Evolutionary conservation across 2,888 invertebrate genomes (phyloP), one percentile per base, ranked within the genome.

Genomic region (Epinotia ramella): DNA sequence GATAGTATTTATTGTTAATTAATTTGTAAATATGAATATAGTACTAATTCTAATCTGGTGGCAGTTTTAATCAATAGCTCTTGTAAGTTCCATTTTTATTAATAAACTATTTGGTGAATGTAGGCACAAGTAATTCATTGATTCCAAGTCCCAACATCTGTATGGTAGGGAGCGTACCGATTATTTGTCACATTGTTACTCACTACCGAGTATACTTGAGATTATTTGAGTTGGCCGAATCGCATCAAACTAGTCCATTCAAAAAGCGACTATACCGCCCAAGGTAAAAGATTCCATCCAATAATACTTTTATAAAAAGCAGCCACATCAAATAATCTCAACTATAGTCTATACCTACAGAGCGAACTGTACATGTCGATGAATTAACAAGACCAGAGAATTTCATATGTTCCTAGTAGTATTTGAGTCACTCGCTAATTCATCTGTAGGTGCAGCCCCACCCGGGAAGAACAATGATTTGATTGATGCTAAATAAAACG

Each of bases 401-500:
- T 33, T 33, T 6, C 33, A 6, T 33, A 33, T 33, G 33, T 33
- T 33, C 33, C 4, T 33, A 33, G 33, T 33, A 33, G 33, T 49
- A 49, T 16, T 49, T 16, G 49, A 16, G 49, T 4, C 16, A 49
- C 16, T 5, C 49, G 4, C 49, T n/a, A 49, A 49, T 44, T 33
- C 33, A 33, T 33, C 44, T 44, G 12, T 13, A n/a, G 18, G 18
- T 63, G 44, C 11, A 40, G 40, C 5, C n/a, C 16, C 44, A 44
- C 13, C 16, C 18, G 59, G 68, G 68, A 59, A 69, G 11, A 59
- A 46, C 12, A 69, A 59, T n/a, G 11, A 24, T 28, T 60, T n/a
- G 24, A 46, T 24, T n/a, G n/a, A 46, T 24, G 18, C 46, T 18
- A 86, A 90, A 89, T 89, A 86, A 91, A 91, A 90, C 86, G 75